Conservation (phyloP, 2,888 invertebrate genomes). For the Barypeithes pellucidus region DNA sequence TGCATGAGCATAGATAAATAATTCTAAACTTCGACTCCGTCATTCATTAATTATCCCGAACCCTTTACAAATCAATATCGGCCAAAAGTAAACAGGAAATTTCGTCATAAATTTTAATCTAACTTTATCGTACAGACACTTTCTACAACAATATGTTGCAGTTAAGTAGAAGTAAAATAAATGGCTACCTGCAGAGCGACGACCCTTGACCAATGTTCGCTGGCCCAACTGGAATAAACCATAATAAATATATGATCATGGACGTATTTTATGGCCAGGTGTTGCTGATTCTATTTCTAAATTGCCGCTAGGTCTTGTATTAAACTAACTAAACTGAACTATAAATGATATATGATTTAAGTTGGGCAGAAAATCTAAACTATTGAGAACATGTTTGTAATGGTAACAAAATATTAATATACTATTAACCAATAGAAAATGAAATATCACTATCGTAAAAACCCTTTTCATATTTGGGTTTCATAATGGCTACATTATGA, state of each 20-base stretch:
- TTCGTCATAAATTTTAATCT: constrained; percentile 41
- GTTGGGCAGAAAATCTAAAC: too few species aligned
- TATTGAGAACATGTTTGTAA: too few species aligned
- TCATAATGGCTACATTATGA: too few species aligned
- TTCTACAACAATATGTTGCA: constrained; percentile 62
- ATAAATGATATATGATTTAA: too few species aligned
- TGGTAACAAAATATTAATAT: too few species aligned
- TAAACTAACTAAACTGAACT: neutral
- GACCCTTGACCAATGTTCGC: constrained; percentile 45
- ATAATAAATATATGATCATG: constrained; percentile 45
- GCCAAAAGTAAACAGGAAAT: constrained; percentile 32
- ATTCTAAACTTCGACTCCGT: constrained; percentile 17
- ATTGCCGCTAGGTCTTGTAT: neutral
- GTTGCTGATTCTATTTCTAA: constrained; percentile 9
- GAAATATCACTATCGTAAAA: too few species aligned
- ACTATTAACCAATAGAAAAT: too few species aligned
- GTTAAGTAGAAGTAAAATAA: constrained; percentile 61
- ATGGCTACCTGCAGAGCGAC: constrained; percentile 53
- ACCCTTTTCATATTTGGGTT: too few species aligned
- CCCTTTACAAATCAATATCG: constrained; percentile 41
- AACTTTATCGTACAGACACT: constrained; percentile 53
- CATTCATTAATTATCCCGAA: constrained; percentile 29
- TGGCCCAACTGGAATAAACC: constrained; percentile 41
- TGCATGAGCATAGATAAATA: constrained; percentile 4
- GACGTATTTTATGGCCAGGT: constrained; percentile 28